Base-by-base conservation (phyloP, 2,113 vertebrate species). In the Ophiodon elongatus region DNA sequence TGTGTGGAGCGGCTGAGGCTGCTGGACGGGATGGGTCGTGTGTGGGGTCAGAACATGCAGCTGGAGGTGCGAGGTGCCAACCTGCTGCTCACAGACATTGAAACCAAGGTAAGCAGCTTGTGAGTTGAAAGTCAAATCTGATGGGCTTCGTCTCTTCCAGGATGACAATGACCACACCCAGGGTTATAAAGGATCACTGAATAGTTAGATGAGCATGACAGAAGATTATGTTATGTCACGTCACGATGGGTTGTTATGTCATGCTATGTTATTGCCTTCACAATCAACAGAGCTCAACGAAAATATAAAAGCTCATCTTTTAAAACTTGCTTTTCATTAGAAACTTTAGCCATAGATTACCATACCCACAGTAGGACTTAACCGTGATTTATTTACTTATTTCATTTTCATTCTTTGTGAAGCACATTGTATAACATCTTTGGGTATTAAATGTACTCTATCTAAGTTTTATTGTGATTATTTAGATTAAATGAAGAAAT, bases 11-110 rank as follows among this genome's bases (percentile, higher is more conserved):
- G 91, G 4, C 95, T 99, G 60, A 94, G 90, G 81, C 54, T 90
- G 29, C 88, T 98, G 94, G 91, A 97, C 0, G 93, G 90, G 0
- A 95, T 96, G 92, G 97, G 97, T 0, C 93, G 94, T 0, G 78
- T 99, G 21, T 99, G 98, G 98, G 96, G 95, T 1, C 98, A 99
- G 90, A 94, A 95, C n/a, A 94, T 99, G 96, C 13, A 95, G 81
- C 93, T 99, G 86, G 94, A 96, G 74, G 91, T 96, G 78, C 89
- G 15, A 2, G 92, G 94, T 0, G 66, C 89, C 69, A 78, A 92
- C n/a, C 47, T 99, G 79, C 90, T 96, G 67, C 94, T 99, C 75
- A 94, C 88, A 9, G 98, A 99, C 89, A 94, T 94, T 0, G 96
- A 98, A 83, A 97, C 96, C 68, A 95, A 96, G 96, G 98, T 98